Evolutionary conservation across 2,888 invertebrate species (phyloP).

Genomic region (Deroplatys truncata): DNA sequence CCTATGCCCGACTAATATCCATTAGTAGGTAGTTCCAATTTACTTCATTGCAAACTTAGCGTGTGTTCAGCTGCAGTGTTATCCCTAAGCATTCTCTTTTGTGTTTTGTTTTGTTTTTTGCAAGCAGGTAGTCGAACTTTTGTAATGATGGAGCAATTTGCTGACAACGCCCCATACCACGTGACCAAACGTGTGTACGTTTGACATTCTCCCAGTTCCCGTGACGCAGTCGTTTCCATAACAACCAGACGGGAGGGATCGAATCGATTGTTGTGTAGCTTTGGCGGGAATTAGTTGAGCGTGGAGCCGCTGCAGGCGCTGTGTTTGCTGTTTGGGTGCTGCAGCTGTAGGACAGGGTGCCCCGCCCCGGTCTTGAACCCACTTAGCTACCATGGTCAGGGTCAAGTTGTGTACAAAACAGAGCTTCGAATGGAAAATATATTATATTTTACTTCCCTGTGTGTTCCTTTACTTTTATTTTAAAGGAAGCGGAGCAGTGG

Average conservation of each 20-base stretch:
- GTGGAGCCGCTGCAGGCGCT: neutral
- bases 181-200: neutral
- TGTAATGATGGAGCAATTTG: neutral
- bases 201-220: neutral
- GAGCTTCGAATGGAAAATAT: no score
- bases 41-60: no score
- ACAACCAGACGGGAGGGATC: neutral
- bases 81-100: no score
- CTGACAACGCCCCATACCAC: neutral
- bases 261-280: neutral
- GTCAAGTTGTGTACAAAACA: no score
- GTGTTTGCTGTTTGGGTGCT: neutral
- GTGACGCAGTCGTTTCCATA: neutral
- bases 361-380: neutral
- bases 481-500: no score
- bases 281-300: neutral
- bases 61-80: no score
- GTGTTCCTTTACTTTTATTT: no score
- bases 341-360: neutral
- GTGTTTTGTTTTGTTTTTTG: no score
- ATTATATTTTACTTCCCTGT: no score
- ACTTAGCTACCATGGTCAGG: neutral
- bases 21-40: no score
- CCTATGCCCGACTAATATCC: no score
- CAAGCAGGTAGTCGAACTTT: neutral